phyloP scores from a whole-genome alignment of 2,888 invertebrate genomes.

The Plutella xylostella region DNA sequence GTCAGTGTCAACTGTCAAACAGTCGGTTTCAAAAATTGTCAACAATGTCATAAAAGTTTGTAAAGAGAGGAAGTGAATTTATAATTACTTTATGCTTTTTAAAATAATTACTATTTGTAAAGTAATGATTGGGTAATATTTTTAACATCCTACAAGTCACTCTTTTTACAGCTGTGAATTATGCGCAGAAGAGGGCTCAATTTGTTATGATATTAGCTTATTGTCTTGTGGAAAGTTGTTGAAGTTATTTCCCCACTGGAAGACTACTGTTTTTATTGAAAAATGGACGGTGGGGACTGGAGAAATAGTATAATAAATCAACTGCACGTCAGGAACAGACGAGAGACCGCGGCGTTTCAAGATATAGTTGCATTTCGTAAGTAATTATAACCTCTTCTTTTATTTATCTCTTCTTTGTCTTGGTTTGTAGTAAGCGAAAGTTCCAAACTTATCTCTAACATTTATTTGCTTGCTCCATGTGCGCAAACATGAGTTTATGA shows the following conservation, averaged over 20 bases:
- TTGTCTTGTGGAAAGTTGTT: slow-evolving; percentile 33
- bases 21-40: too few species aligned
- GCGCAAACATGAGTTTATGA: too few species aligned
- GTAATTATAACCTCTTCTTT: slow-evolving; percentile 55
- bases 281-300: slow-evolving; percentile 72
- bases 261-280: slow-evolving; percentile 28
- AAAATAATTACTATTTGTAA: slow-evolving; percentile 1
- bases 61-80: slow-evolving; percentile 3
- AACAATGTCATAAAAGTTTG: slow-evolving; percentile 14
- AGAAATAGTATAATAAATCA: slow-evolving; percentile 77
- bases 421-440: slow-evolving; percentile 25
- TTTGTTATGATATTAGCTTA: slow-evolving; percentile 50
- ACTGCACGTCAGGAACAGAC: slow-evolving; percentile 79
- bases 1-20: too few species aligned
- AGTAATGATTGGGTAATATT: background rate
- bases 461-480: background rate
- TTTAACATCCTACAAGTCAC: background rate
- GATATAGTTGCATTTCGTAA: slow-evolving; percentile 87
- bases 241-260: slow-evolving; percentile 22
- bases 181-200: background rate
- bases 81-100: slow-evolving; percentile 1
- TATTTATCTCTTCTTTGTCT: slow-evolving; percentile 19
- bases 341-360: slow-evolving; percentile 80
- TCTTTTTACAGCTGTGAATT: background rate
- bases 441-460: slow-evolving; percentile 1